A percentile compares a stretch with the other conserved stretches of the same genome.
phyloP scores from a whole-genome alignment of 2,888 invertebrate genomes.

The Sepioteuthis lessoniana region DNA sequence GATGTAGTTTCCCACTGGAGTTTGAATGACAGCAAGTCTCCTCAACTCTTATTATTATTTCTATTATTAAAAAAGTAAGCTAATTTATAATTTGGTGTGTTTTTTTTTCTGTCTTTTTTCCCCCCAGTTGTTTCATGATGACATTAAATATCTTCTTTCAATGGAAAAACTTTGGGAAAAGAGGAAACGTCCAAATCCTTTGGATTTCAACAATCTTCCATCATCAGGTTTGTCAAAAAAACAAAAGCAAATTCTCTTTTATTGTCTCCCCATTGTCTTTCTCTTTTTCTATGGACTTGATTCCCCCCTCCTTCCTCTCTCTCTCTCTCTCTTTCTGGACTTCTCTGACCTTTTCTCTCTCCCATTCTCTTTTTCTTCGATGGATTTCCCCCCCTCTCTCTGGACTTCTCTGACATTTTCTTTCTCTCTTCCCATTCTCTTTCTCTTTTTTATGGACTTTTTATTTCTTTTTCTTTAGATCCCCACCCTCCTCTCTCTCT shows the following conservation, averaged over 20 bases:
- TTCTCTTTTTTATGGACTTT: not conserved
- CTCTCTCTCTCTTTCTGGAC: not conserved
- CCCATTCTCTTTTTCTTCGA: too few species aligned
- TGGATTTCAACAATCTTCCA: slow-evolving; percentile 80
- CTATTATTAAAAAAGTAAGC: too few species aligned
- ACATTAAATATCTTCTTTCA: slow-evolving; percentile 92
- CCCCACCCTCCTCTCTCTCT: not conserved
- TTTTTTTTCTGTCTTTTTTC: not conserved
- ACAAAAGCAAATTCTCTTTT: not conserved
- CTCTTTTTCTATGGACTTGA: not conserved
- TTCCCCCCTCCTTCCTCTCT: not conserved
- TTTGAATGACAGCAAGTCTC: too few species aligned
- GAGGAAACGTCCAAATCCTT: slow-evolving; percentile 84
- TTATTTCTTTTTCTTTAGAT: not conserved
- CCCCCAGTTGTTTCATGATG: slow-evolving; percentile 87
- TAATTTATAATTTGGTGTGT: not conserved
- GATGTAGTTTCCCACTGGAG: too few species aligned
- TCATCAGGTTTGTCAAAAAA: slow-evolving; percentile 63
- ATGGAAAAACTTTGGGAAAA: slow-evolving; percentile 98
- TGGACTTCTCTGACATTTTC: too few species aligned
- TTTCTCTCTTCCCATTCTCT: not conserved
- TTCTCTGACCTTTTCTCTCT: too few species aligned
- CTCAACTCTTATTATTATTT: too few species aligned
- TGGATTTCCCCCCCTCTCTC: too few species aligned
- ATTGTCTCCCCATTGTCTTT: not conserved